Evolutionary conservation across 2,888 invertebrate species (phyloP).

Genomic region (Oligia latruncula): DNA sequence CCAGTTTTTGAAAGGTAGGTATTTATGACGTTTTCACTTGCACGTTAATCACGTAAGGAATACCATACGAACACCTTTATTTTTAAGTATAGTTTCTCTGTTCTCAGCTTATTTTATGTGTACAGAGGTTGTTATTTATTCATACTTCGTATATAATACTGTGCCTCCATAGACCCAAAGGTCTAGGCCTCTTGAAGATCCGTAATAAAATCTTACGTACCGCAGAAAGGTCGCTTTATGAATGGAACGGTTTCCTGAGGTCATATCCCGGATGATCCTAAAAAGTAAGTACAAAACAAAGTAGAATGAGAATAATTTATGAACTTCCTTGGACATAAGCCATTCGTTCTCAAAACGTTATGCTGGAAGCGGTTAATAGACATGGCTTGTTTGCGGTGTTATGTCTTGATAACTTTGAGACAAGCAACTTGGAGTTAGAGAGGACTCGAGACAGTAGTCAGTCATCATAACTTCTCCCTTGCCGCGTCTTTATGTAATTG

Average conservation of each 20-base stretch:
- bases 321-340: conserved; percentile 37
- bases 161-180: conserved; percentile 42
- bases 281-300: conserved; percentile 53
- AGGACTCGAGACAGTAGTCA: conserved; percentile 51
- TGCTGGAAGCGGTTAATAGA: conserved; percentile 44
- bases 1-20: conserved; percentile 63
- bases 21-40: conserved; percentile 65
- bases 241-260: conserved; percentile 47
- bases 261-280: conserved; percentile 45
- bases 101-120: conserved; percentile 44
- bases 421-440: conserved; percentile 42
- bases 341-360: conserved; percentile 41
- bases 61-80: conserved; percentile 35
- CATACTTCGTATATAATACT: conserved; percentile 31
- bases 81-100: conserved; percentile 21
- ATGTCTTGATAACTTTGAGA: conserved; percentile 56
- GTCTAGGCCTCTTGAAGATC: conserved; percentile 50
- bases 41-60: conserved; percentile 50
- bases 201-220: conserved; percentile 63
- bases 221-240: conserved; percentile 47
- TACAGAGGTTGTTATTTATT: conserved; percentile 58
- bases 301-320: conserved; percentile 50
- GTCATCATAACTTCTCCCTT: conserved; percentile 60
- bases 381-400: conserved; percentile 51
- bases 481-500: conserved; percentile 52